Evolutionary conservation across 1,140 invertebrate genomes (phyloP).

Genomic region (Cyclina sinensis): DNA sequence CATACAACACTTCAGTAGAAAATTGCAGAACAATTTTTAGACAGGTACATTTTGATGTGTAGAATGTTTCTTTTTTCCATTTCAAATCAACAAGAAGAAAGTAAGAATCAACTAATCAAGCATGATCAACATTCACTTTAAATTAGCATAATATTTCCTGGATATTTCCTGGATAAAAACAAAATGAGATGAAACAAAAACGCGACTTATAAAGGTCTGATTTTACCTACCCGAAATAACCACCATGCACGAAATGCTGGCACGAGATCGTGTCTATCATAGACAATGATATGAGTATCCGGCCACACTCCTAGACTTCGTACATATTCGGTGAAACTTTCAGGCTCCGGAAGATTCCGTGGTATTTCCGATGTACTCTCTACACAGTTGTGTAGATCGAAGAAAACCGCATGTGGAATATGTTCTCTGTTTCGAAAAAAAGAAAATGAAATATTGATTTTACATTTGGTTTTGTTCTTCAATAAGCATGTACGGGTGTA

Average conservation of each 20-base stretch:
- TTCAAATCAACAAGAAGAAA: too few relatives aligned
- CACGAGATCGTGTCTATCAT: conserved; percentile 75
- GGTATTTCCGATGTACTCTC: conserved; percentile 68
- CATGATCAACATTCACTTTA: too few relatives aligned
- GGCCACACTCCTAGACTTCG: conserved; percentile 76
- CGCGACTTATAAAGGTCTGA: too few relatives aligned
- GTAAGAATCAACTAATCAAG: too few relatives aligned
- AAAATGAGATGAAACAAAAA: too few relatives aligned
- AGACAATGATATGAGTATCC: conserved; percentile 80
- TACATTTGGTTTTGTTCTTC: not conserved
- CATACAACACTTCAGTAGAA: too few relatives aligned
- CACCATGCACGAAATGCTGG: conserved; percentile 81
- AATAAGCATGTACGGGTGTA: too few relatives aligned
- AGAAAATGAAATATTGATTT: not conserved
- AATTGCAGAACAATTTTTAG: too few relatives aligned
- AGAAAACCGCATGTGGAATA: conserved; percentile 76
- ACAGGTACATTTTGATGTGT: too few relatives aligned
- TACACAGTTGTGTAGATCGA: conserved; percentile 74
- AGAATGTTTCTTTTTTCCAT: too few relatives aligned
- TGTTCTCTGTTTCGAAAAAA: conserved; percentile 68
- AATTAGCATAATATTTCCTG: too few relatives aligned
- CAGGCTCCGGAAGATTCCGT: conserved; percentile 73
- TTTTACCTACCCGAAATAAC: conserved; percentile 77
- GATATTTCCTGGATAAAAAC: too few relatives aligned
- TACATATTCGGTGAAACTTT: conserved; percentile 79